A percentile compares a stretch with the other conserved stretches of the same genome.
Conservation (phyloP, 2,797 vertebrate genomes). For the Phataginus tricuspis region DNA sequence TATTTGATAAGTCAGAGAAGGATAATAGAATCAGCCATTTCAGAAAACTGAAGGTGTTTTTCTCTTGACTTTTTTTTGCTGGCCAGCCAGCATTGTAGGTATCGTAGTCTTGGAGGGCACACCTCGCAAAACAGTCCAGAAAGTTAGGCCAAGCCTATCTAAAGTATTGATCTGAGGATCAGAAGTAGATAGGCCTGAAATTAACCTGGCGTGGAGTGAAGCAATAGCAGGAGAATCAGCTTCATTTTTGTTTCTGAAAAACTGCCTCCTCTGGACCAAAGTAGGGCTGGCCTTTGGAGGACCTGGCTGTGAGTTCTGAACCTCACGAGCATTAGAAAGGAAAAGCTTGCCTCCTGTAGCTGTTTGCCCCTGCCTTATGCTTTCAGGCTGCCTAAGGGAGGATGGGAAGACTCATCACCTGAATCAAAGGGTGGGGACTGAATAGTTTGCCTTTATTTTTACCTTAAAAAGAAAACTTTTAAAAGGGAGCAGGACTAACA, state of each 20-base stretch:
- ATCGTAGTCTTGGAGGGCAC: neutral
- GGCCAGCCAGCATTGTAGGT: neutral
- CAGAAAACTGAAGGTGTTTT: neutral
- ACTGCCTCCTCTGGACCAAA: neutral
- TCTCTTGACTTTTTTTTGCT: neutral
- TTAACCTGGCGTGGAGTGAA: neutral
- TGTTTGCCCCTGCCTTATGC: neutral
- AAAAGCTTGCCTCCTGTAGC: neutral
- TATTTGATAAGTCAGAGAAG: slow-evolving; percentile 52
- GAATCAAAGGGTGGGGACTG: neutral
- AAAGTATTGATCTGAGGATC: neutral
- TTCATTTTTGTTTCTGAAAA: slow-evolving; percentile 36
- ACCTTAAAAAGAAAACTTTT: slow-evolving; percentile 8
- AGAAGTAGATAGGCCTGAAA: neutral
- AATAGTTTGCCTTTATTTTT: slow-evolving; percentile 28
- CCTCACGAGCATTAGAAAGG: neutral
- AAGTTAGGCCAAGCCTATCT: neutral
- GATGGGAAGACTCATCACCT: neutral
- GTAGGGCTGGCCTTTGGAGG: neutral
- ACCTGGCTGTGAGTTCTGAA: neutral
- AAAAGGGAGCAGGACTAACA: slow-evolving; percentile 16
- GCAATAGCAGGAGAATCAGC: neutral
- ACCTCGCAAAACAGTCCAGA: neutral
- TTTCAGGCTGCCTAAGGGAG: neutral
- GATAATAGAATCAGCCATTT: slow-evolving; percentile 52